Evolutionary conservation across 1,140 invertebrate genomes (phyloP).

Genomic region (Leptopilina boulardi): DNA sequence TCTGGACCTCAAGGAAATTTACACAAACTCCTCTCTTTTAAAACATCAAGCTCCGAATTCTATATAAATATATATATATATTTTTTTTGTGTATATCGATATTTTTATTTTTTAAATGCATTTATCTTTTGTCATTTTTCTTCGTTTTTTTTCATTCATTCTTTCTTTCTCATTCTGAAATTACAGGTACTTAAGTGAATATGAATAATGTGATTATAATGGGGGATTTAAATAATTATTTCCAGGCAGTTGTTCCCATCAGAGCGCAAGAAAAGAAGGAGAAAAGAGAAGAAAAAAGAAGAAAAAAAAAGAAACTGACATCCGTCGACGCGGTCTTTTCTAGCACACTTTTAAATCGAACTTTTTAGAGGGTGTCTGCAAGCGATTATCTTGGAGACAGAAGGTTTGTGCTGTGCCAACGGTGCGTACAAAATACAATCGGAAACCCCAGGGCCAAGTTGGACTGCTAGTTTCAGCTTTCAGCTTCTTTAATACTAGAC

Average conservation of each 20-base stretch:
- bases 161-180: too few relatives aligned
- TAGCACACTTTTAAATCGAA: conserved; percentile 22
- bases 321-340: conserved; percentile 15
- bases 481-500: conserved; percentile 28
- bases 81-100: too few relatives aligned
- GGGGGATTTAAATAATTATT: background rate
- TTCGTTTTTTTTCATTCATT: too few relatives aligned
- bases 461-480: conserved; percentile 31
- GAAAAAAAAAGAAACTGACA: background rate
- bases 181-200: background rate
- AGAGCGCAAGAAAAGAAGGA: background rate
- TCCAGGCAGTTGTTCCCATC: conserved; percentile 9
- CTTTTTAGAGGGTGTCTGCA: conserved; percentile 29
- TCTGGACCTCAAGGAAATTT: conserved; percentile 24
- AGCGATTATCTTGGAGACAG: conserved; percentile 33
- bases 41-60: background rate
- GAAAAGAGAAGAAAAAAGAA: background rate
- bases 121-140: too few relatives aligned
- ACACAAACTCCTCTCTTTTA: background rate
- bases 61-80: too few relatives aligned
- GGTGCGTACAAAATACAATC: conserved; percentile 31
- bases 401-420: conserved; percentile 10
- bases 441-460: background rate
- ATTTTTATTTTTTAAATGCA: too few relatives aligned
- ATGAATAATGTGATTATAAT: background rate